Percentiles rank a stretch among this genome's conserved stretches.
These are phyloP conservation scores for Notospermus geniculatus DNA, from an alignment of 1,140 invertebrate species.

Conservation along the genomic window DNA sequence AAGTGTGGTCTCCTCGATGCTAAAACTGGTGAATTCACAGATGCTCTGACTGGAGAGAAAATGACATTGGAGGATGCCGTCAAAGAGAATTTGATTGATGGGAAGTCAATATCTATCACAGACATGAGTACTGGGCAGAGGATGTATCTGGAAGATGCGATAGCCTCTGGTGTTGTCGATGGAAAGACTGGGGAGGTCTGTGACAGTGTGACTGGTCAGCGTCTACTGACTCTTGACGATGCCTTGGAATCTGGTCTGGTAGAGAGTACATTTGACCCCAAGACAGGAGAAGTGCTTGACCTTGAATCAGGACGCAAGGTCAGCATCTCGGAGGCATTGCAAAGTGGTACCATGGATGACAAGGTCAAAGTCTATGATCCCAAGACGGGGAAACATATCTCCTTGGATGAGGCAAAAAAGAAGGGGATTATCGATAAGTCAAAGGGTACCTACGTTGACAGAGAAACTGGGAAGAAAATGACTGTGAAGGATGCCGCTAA, in stretches of 20 bases:
- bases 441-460: slow-evolving; percentile 37
- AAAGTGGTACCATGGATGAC: slow-evolving; percentile 33
- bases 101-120: slow-evolving; percentile 72
- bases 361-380: slow-evolving; percentile 37
- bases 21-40: slow-evolving; percentile 73
- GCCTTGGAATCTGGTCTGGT: slow-evolving; percentile 64
- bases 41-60: slow-evolving; percentile 70
- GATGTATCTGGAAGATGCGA: slow-evolving; percentile 73
- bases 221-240: slow-evolving; percentile 72
- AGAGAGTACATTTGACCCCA: slow-evolving; percentile 43
- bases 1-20: slow-evolving; percentile 78
- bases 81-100: slow-evolving; percentile 73
- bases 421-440: slow-evolving; percentile 45
- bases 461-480: slow-evolving; percentile 55
- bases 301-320: slow-evolving; percentile 34
- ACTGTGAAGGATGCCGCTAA: slow-evolving; percentile 75
- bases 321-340: slow-evolving; percentile 40
- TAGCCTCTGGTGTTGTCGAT: slow-evolving; percentile 75
- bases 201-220: slow-evolving; percentile 69
- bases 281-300: slow-evolving; percentile 36
- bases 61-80: slow-evolving; percentile 80
- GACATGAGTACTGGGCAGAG: slow-evolving; percentile 38
- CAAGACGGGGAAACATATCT: slow-evolving; percentile 35
- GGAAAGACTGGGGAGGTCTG: slow-evolving; percentile 71
- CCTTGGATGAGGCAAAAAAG: slow-evolving; percentile 44